phyloP scores from a whole-genome alignment of 37 sponge, comb jelly and placozoan genomes.

The Beroe ovata region DNA sequence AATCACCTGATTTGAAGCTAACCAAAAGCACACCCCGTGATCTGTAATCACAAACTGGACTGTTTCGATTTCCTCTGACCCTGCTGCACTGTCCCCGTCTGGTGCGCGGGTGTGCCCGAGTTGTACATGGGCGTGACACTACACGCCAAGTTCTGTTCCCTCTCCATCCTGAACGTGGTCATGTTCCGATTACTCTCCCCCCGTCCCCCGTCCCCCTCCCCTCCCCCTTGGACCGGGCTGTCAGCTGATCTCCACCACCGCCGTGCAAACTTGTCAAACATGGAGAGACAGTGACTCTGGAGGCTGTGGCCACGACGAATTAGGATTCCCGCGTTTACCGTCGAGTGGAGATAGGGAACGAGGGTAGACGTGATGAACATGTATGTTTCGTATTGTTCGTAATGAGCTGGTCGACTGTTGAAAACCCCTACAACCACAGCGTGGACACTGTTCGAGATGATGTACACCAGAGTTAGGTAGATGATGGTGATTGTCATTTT shows the following conservation, averaged over 20 bases:
- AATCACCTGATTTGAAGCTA: no score
- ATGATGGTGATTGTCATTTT: slow-evolving; percentile 39
- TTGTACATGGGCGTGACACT: background rate
- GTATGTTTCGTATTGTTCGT: background rate
- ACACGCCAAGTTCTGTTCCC: background rate
- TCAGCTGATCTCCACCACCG: slow-evolving; percentile 35
- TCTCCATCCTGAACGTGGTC: slow-evolving; percentile 31
- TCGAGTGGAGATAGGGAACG: slow-evolving; percentile 31
- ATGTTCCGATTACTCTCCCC: slow-evolving; percentile 18
- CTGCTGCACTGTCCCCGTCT: background rate
- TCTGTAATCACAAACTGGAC: no score
- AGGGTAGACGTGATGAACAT: slow-evolving; percentile 42
- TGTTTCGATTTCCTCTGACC: background rate
- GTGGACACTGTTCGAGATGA: slow-evolving; percentile 24
- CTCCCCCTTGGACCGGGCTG: background rate
- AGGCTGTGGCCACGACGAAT: slow-evolving; percentile 1
- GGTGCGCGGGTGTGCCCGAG: no score
- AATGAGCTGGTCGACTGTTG: background rate
- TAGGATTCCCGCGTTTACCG: slow-evolving; percentile 25
- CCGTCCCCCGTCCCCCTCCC: background rate
- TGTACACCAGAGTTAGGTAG: slow-evolving; percentile 47
- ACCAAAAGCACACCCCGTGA: no score
- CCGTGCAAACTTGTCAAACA: slow-evolving; percentile 6
- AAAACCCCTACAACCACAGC: background rate
- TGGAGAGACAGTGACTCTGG: slow-evolving; percentile 19